Evolutionary conservation across 2,888 invertebrate species (phyloP).

Genomic region (Epinotia demarniana): DNA sequence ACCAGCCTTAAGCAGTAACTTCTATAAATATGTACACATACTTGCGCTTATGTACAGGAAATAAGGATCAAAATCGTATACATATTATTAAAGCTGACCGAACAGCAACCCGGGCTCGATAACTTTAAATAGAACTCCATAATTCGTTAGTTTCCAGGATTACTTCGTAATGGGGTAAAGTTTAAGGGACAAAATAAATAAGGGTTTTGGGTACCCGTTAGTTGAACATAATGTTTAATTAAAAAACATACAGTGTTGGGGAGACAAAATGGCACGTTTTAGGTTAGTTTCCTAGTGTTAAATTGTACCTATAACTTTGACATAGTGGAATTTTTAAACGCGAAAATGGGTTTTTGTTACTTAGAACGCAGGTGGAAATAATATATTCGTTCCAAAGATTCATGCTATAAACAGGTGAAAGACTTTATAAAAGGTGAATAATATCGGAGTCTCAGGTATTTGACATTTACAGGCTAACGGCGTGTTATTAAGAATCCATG

Average conservation of each 20-base stretch:
- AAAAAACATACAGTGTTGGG: slow-evolving; percentile 28
- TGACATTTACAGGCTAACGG: too few species aligned
- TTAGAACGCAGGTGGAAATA: too few species aligned
- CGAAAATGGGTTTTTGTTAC: too few species aligned
- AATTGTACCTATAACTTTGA: too few species aligned
- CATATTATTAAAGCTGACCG: neutral
- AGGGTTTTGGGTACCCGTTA: slow-evolving; percentile 31
- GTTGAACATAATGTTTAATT: slow-evolving; percentile 21
- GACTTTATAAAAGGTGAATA: too few species aligned
- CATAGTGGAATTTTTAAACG: too few species aligned
- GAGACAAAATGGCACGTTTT: neutral
- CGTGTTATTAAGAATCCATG: too few species aligned
- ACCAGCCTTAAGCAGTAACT: too few species aligned
- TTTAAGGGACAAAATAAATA: slow-evolving; percentile 43
- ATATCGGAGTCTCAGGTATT: too few species aligned
- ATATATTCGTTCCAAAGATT: too few species aligned
- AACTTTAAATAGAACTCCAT: slow-evolving; percentile 39
- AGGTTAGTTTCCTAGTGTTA: too few species aligned
- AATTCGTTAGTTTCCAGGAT: slow-evolving; percentile 40
- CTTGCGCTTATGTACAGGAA: neutral
- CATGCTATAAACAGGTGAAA: too few species aligned
- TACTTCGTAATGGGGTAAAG: slow-evolving; percentile 38
- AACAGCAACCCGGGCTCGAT: slow-evolving; percentile 16
- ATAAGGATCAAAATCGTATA: neutral
- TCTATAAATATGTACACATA: neutral